Evolutionary conservation across 2,797 vertebrate genomes (phyloP).

Genomic region (Antrozous pallidus): DNA sequence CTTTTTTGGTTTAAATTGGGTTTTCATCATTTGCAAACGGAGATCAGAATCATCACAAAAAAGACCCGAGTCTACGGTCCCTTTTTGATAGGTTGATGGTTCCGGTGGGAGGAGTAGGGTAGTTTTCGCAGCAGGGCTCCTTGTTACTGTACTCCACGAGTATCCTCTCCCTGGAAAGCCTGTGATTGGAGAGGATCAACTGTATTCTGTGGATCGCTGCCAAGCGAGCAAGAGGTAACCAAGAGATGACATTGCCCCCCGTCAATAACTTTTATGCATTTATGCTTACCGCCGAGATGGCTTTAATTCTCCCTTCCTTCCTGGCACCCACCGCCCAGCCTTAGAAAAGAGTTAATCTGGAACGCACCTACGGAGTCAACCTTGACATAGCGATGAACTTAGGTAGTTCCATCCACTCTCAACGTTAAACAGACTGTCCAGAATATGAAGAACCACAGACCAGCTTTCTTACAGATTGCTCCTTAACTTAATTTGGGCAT

Average conservation of each 20-base stretch:
- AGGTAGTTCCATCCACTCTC: constrained; percentile 44
- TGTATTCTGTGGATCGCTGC: background rate
- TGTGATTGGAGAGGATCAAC: background rate
- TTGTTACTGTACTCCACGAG: background rate
- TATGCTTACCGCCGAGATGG: background rate
- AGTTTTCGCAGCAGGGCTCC: background rate
- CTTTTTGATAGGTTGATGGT: background rate
- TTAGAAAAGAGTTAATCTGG: background rate
- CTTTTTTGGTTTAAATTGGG: background rate
- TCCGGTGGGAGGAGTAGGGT: background rate
- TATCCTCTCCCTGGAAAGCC: background rate
- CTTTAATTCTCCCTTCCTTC: background rate
- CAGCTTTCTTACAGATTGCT: constrained; percentile 53
- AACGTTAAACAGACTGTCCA: constrained; percentile 61
- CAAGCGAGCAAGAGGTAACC: background rate
- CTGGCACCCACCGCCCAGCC: background rate
- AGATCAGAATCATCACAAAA: background rate
- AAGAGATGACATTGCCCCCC: background rate
- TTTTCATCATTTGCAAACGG: background rate
- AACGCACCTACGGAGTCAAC: constrained; percentile 32
- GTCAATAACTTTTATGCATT: background rate
- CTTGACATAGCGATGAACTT: constrained; percentile 37
- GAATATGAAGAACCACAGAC: constrained; percentile 55
- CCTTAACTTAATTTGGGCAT: constrained; percentile 77
- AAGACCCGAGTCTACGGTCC: background rate